Evolutionary conservation across 2,113 vertebrate species (phyloP).

Genomic region (Columba livia): DNA sequence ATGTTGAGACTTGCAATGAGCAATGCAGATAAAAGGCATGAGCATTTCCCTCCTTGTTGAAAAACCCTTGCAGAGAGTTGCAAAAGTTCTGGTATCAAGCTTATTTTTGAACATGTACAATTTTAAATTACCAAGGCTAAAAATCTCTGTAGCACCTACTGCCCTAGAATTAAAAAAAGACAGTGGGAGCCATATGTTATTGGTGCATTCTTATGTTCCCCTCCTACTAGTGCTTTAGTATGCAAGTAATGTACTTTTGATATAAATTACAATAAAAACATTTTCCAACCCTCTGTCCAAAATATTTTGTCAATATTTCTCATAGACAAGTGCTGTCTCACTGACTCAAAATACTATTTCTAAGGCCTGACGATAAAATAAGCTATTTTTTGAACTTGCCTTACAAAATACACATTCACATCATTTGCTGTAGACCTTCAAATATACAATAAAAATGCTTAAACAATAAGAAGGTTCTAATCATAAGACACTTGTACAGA

Average conservation of each 20-base stretch:
- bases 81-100: background rate
- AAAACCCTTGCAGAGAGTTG: background rate
- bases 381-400: background rate
- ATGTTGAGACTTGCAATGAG: background rate
- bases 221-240: background rate
- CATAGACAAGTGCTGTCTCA: background rate
- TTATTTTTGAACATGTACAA: background rate
- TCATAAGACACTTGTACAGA: background rate
- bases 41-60: background rate
- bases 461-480: background rate
- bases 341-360: background rate
- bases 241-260: background rate
- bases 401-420: background rate
- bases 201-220: background rate
- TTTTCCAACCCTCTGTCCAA: background rate
- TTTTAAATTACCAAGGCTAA: slow-evolving; percentile 1
- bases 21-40: background rate
- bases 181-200: background rate
- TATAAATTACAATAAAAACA: background rate
- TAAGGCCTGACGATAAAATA: background rate
- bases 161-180: background rate
- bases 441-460: background rate
- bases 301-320: background rate
- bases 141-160: background rate
- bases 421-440: background rate